Percentiles rank a stretch among this genome's conserved stretches.
Evolutionary conservation across 2,797 vertebrate species (phyloP).

Genomic region (Eutrigla gurnardus): DNA sequence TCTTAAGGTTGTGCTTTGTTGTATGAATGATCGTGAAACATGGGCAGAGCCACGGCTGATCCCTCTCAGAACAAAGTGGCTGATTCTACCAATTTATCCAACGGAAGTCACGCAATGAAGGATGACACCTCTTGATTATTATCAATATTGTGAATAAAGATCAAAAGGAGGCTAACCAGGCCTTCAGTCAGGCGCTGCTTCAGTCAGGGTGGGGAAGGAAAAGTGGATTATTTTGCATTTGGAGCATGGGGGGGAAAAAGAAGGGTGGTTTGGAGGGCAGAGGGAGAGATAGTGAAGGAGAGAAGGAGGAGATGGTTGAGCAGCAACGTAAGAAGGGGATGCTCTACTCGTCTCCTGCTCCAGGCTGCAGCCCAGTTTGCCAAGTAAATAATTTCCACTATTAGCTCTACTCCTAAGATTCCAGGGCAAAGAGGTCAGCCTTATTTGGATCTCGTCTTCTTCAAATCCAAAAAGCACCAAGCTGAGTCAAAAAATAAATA

Average conservation of each 20-base stretch:
- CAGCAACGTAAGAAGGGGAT: constrained; percentile 60
- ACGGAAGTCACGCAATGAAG: constrained; percentile 32
- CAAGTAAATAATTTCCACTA: constrained; percentile 77
- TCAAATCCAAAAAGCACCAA: constrained; percentile 70
- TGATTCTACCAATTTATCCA: constrained; percentile 54
- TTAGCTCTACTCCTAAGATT: constrained; percentile 73
- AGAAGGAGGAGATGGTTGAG: constrained; percentile 51
- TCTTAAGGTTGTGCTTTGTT: constrained; percentile 37
- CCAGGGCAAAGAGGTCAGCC: constrained; percentile 69
- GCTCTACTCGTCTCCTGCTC: constrained; percentile 62
- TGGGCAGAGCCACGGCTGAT: constrained; percentile 16
- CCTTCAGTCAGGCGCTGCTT: constrained; percentile 52
- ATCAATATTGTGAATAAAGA: constrained; percentile 60
- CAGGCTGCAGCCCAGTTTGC: constrained; percentile 69
- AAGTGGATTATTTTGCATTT: constrained; percentile 74
- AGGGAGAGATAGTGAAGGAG: constrained; percentile 51
- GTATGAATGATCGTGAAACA: constrained; percentile 43
- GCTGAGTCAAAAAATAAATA: constrained; percentile 39
- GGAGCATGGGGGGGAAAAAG: constrained; percentile 43
- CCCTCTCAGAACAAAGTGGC: constrained; percentile 36
- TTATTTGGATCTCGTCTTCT: constrained; percentile 68
- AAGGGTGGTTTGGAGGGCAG: constrained; percentile 57
- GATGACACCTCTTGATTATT: constrained; percentile 55
- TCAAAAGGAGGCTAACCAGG: constrained; percentile 59
- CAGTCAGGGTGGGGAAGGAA: constrained; percentile 46